Evolutionary conservation across 2,888 invertebrate species (phyloP).

Genomic region (Cheilosia impressa): DNA sequence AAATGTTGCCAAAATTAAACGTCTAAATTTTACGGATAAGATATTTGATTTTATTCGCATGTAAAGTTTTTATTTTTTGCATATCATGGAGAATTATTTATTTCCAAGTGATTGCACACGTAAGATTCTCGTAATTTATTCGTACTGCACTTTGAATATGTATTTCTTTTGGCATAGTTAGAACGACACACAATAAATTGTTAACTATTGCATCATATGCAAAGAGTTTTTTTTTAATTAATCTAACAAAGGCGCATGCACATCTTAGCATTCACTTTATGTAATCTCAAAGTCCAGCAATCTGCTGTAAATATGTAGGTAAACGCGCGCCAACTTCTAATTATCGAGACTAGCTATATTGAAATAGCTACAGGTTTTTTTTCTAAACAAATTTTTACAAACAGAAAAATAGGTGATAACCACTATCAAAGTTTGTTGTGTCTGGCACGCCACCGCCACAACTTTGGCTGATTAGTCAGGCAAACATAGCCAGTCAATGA

Average conservation of each 20-base stretch:
- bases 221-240: background rate
- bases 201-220: background rate
- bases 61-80: background rate
- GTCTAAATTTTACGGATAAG: background rate
- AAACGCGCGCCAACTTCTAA: too few relatives aligned
- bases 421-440: constrained; percentile 59
- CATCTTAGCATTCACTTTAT: too few relatives aligned
- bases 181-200: background rate
- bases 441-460: constrained; percentile 33
- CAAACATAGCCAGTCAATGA: constrained; percentile 16
- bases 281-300: too few relatives aligned
- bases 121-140: background rate
- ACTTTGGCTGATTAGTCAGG: constrained; percentile 22
- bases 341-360: too few relatives aligned
- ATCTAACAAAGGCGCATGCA: background rate
- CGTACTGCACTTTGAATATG: background rate
- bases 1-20: background rate
- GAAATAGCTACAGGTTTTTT: too few relatives aligned
- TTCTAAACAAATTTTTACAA: background rate
- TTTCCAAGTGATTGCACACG: background rate
- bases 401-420: constrained; percentile 32
- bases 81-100: background rate
- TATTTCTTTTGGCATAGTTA: background rate
- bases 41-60: background rate
- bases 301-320: too few relatives aligned